Evolutionary conservation across 2,797 vertebrate species (phyloP).

Genomic region (Gambelia wislizenii): DNA sequence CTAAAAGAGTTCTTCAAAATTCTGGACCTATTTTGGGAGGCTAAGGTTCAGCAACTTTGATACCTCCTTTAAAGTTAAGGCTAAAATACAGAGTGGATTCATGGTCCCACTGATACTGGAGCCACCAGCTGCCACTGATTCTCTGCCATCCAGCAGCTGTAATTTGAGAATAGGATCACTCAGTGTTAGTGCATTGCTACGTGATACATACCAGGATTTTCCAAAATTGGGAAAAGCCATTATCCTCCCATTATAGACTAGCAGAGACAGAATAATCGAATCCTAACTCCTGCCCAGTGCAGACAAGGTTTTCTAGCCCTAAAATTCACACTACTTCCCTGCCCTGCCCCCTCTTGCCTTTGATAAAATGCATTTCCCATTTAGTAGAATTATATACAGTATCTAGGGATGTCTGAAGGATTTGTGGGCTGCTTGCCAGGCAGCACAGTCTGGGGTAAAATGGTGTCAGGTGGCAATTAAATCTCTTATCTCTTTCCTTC

Average conservation of each 20-base stretch:
- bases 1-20: too few species aligned
- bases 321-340: neutral
- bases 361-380: constrained; percentile 34
- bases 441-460: constrained; percentile 66
- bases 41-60: too few species aligned
- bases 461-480: constrained; percentile 57
- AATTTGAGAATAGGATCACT: neutral
- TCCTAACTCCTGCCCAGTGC: neutral
- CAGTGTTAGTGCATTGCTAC: neutral
- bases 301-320: neutral
- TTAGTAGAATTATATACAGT: constrained; percentile 61
- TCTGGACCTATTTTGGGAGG: too few species aligned
- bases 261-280: neutral
- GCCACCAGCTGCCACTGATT: too few species aligned
- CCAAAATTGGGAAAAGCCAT: neutral
- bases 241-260: neutral
- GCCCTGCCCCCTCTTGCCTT: neutral
- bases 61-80: too few species aligned
- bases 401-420: constrained; percentile 50
- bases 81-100: too few species aligned
- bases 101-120: too few species aligned
- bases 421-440: constrained; percentile 66
- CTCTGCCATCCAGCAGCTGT: neutral
- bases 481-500: constrained; percentile 70
- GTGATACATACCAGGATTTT: neutral